Base-by-base conservation (phyloP, 1,140 invertebrate species). In the Proctacanthus coquilletti region DNA sequence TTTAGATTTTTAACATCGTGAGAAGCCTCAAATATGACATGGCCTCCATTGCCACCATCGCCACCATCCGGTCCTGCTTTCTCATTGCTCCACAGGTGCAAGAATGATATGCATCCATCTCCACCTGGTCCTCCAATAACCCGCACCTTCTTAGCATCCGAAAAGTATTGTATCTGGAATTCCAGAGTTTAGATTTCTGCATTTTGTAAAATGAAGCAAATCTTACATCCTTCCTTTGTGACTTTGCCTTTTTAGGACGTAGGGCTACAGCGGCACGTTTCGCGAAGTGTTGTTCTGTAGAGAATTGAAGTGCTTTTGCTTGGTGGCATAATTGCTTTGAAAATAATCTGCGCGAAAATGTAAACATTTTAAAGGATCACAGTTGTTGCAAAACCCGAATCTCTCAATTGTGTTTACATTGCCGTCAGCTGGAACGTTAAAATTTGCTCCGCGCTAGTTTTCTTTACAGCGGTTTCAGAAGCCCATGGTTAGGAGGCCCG, bases 41-140 rank as follows among this genome's bases (percentile, higher is more conserved):
- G 94, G 0, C 86, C 94, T n/a, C 95, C 95, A 55, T 92, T 75
- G 1, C 95, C 95, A 9, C 94, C 95, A 65, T 98, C 86, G 1
- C 93, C 95, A 4, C 94, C 94, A 64, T 93, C 86, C 1, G 94
- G 93, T 5, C 95, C 95, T 1, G 84, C 93, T 41, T 68, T 69
- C 44, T 91, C 86, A 51, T 92, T 91, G 13, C 64, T 64, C 65
- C 71, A 88, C 8, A 82, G 50, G 36, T 54, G 74, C 3, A 87
- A 51, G 56, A 98, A 94, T 1, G 84, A 85, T 40, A 95, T 77
- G 42, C 71, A 74, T 1, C 95, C 95, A 69, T 98, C 73, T 2
- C 95, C 95, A 5, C 95, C 95, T 35, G 77, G 77, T 0, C 95
- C 95, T 5, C 75, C 95, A 2, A 66, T 53, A 2, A 76, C 66